These are phyloP conservation scores for Tauraco erythrolophus DNA, from an alignment of 2,113 vertebrate genomes.

Conservation along the genomic window DNA sequence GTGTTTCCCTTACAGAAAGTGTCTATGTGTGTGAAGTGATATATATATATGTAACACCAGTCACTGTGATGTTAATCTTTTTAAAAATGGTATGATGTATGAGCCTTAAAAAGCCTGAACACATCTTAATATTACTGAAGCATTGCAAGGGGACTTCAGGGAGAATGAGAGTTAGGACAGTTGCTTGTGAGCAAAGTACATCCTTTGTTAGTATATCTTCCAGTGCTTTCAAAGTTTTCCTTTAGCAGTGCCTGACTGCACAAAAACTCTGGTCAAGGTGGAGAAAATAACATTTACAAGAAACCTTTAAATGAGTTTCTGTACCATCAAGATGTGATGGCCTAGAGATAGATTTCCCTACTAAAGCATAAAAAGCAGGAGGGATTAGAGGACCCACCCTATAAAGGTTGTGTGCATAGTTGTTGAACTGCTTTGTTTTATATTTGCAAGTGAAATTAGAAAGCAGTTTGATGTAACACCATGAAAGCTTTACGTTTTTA, in stretches of 20 bases:
- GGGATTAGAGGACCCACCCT: background rate
- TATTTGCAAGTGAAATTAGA: slow-evolving; percentile 37
- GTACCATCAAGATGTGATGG: background rate
- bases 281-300: background rate
- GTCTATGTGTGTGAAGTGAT: background rate
- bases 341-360: background rate
- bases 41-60: too few species aligned
- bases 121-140: background rate
- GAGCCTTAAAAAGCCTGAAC: background rate
- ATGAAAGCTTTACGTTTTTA: background rate
- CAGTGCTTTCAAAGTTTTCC: background rate
- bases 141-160: background rate
- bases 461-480: background rate
- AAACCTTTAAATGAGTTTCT: background rate
- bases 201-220: background rate
- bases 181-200: background rate
- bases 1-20: background rate
- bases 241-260: background rate
- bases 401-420: background rate
- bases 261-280: background rate
- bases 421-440: background rate
- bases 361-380: background rate
- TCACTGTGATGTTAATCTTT: background rate
- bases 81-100: background rate
- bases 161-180: background rate